Evolutionary conservation across 2,797 vertebrate species (phyloP).

Genomic region (Thalassophryne amazonica): DNA sequence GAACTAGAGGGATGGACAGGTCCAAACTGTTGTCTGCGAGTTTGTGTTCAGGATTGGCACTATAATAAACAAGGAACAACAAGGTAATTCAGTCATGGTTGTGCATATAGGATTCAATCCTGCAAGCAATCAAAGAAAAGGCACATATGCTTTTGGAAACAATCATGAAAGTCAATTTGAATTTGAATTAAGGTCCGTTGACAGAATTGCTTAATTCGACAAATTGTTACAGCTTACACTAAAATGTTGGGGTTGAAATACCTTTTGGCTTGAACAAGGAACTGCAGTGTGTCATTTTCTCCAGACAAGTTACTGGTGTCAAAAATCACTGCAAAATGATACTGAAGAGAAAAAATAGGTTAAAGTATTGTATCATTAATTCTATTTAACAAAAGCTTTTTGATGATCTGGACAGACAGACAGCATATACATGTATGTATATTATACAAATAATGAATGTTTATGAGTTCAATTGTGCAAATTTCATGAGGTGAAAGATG

Average conservation of each 20-base stretch:
- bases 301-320: slow-evolving; percentile 94
- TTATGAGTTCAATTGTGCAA: too few relatives aligned
- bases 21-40: slow-evolving; percentile 87
- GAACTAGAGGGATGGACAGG: slow-evolving; percentile 86
- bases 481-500: too few relatives aligned
- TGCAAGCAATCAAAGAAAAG: not conserved
- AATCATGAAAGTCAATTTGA: not conserved
- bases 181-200: not conserved
- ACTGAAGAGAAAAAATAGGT: slow-evolving; percentile 72
- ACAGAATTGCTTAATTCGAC: not conserved
- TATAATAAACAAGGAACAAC: slow-evolving; percentile 50
- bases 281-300: slow-evolving; percentile 86
- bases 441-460: too few relatives aligned
- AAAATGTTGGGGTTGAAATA: slow-evolving; percentile 38
- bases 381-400: too few relatives aligned
- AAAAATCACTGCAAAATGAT: slow-evolving; percentile 93
- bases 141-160: not conserved
- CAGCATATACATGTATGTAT: too few relatives aligned
- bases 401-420: too few relatives aligned
- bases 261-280: slow-evolving; percentile 91
- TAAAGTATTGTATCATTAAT: not conserved
- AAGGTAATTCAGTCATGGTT: not conserved
- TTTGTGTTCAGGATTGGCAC: slow-evolving; percentile 89
- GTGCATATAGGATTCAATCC: not conserved
- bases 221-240: not conserved